These are phyloP conservation scores for Gastrophryne carolinensis DNA, from an alignment of 2,797 vertebrate species.

Conservation along the genomic window DNA sequence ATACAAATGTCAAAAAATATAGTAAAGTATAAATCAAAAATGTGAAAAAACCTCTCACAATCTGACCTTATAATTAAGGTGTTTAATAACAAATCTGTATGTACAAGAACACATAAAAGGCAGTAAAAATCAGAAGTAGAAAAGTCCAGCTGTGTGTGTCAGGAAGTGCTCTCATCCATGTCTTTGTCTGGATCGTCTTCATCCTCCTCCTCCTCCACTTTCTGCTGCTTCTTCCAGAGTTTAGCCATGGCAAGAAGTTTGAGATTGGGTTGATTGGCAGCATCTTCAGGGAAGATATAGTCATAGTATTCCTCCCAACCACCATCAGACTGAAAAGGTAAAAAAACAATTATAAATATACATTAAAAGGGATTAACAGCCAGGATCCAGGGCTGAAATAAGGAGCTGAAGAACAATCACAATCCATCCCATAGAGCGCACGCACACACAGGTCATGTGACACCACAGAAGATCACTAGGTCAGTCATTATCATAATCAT, in stretches of 20 bases:
- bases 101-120: slow-evolving; percentile 23
- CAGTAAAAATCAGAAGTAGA: neutral
- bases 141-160: neutral
- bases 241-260: slow-evolving; percentile 97
- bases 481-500: too few relatives aligned
- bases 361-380: too few relatives aligned
- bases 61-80: too few relatives aligned
- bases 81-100: slow-evolving; percentile 1
- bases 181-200: slow-evolving; percentile 67
- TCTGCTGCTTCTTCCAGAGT: slow-evolving; percentile 95
- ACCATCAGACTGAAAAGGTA: slow-evolving; percentile 81
- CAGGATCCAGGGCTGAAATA: too few relatives aligned
- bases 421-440: too few relatives aligned
- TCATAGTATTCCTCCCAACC: slow-evolving; percentile 98
- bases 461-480: too few relatives aligned
- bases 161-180: slow-evolving; percentile 64
- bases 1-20: too few relatives aligned
- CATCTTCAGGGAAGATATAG: slow-evolving; percentile 97
- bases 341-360: too few relatives aligned
- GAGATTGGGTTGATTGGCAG: slow-evolving; percentile 97
- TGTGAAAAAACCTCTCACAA: too few relatives aligned
- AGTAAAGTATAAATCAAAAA: too few relatives aligned
- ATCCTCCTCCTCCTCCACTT: slow-evolving; percentile 71
- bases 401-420: too few relatives aligned
- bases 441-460: too few relatives aligned